Conservation (phyloP, 2,888 invertebrate species). For the Tachystola acroxantha region DNA sequence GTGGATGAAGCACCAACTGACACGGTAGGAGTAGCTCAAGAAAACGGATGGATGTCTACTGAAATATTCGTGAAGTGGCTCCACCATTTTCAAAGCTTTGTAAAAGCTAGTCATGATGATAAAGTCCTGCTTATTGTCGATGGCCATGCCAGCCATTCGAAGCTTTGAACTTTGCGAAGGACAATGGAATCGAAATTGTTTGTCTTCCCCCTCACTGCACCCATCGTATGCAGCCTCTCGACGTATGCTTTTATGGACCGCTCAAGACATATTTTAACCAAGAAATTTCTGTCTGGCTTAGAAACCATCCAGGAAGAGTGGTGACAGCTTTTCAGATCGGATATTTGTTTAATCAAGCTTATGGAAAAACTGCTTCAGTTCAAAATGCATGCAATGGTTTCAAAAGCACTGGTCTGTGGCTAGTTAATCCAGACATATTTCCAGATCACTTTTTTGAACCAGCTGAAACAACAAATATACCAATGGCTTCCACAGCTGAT, state of each 20-base stretch:
- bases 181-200: background rate
- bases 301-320: no score
- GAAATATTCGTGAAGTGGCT: background rate
- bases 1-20: background rate
- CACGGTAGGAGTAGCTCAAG: background rate
- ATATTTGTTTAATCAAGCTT: background rate
- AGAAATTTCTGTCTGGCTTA: no score
- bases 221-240: no score
- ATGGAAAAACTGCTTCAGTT: constrained; percentile 1
- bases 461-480: no score
- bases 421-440: background rate
- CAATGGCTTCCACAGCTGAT: no score
- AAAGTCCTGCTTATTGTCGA: background rate
- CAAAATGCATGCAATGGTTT: background rate
- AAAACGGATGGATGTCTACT: background rate
- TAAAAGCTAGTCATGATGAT: background rate
- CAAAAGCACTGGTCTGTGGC: background rate
- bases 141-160: background rate
- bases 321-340: constrained; percentile 1
- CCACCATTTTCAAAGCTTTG: background rate
- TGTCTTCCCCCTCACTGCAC: no score
- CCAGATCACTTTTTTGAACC: background rate
- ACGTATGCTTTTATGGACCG: no score
- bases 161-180: background rate
- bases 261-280: no score